Conservation (phyloP, 2,888 invertebrate species). For the Ophion ellenae region DNA sequence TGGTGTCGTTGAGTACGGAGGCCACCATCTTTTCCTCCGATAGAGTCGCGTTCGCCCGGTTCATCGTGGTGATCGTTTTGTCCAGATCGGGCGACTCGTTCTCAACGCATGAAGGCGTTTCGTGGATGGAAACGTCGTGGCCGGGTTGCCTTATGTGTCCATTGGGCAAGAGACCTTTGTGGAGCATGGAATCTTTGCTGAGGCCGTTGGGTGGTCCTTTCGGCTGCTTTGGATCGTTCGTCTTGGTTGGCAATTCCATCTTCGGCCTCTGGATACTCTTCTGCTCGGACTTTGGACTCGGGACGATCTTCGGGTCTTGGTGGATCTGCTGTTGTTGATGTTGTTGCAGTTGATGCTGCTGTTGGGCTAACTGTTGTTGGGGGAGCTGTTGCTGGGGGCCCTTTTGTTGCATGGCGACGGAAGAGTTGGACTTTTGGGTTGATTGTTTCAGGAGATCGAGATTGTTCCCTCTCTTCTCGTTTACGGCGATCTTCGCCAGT, state of each 20-base stretch:
- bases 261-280: constrained; percentile 75
- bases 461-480: constrained; percentile 75
- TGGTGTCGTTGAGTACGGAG: constrained; percentile 41
- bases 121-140: constrained; percentile 66
- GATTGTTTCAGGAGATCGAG: constrained; percentile 77
- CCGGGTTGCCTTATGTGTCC: constrained; percentile 74
- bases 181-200: constrained; percentile 75
- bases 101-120: constrained; percentile 59
- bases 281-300: constrained; percentile 69
- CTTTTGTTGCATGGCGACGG: constrained; percentile 70
- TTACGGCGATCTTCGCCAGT: constrained; percentile 68
- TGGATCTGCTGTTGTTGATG: constrained; percentile 50
- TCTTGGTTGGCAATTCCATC: constrained; percentile 78
- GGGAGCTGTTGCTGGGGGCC: constrained; percentile 30
- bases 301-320: constrained; percentile 72
- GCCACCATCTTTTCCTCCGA: constrained; percentile 69
- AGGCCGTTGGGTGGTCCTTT: constrained; percentile 77
- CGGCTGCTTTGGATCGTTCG: constrained; percentile 74
- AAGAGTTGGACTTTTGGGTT: constrained; percentile 73
- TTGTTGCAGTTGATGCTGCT: constrained; percentile 55
- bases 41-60: constrained; percentile 77
- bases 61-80: constrained; percentile 75
- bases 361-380: constrained; percentile 31
- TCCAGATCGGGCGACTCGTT: constrained; percentile 68
- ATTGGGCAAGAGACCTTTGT: constrained; percentile 73